Percentiles rank a stretch among this genome's conserved stretches.
Conservation (phyloP, 1,140 invertebrate genomes). For the Drosophila parvula region DNA sequence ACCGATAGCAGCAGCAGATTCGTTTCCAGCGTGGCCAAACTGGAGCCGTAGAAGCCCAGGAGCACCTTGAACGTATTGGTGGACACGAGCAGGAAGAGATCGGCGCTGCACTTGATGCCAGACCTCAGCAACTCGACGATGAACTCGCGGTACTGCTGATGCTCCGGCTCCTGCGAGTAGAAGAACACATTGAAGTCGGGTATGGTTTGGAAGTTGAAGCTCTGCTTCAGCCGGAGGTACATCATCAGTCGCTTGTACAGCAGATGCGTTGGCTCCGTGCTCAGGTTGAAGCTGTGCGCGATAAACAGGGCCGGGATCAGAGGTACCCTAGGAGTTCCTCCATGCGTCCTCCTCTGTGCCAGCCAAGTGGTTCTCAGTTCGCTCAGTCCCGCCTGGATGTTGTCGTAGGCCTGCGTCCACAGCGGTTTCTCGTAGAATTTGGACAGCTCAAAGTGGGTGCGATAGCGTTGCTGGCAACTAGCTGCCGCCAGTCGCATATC, state of each 20-base stretch:
- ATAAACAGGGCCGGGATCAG: slow-evolving; percentile 88
- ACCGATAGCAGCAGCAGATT: slow-evolving; percentile 87
- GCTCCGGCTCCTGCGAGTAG: slow-evolving; percentile 87
- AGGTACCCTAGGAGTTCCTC: slow-evolving; percentile 85
- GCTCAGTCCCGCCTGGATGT: slow-evolving; percentile 85
- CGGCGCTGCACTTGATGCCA: slow-evolving; percentile 86
- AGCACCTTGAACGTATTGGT: slow-evolving; percentile 87
- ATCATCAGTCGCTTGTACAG: slow-evolving; percentile 87
- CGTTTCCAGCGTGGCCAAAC: slow-evolving; percentile 52
- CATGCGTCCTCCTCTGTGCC: slow-evolving; percentile 71
- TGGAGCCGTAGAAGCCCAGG: slow-evolving; percentile 85
- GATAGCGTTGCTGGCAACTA: slow-evolving; percentile 87
- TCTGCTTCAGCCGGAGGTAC: slow-evolving; percentile 88
- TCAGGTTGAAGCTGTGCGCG: slow-evolving; percentile 86
- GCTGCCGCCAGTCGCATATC: slow-evolving; percentile 87
- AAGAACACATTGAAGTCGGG: slow-evolving; percentile 90
- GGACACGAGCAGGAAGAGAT: slow-evolving; percentile 86
- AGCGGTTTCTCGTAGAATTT: slow-evolving; percentile 85
- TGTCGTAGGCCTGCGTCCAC: slow-evolving; percentile 84
- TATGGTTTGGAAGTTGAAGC: slow-evolving; percentile 87
- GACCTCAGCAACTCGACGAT: slow-evolving; percentile 87
- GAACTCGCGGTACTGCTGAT: slow-evolving; percentile 86
- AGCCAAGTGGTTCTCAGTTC: slow-evolving; percentile 71
- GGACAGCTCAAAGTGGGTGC: slow-evolving; percentile 84
- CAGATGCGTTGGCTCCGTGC: slow-evolving; percentile 86